Conservation (phyloP, 2,113 vertebrate genomes). For the Thryonomys swinderianus region DNA sequence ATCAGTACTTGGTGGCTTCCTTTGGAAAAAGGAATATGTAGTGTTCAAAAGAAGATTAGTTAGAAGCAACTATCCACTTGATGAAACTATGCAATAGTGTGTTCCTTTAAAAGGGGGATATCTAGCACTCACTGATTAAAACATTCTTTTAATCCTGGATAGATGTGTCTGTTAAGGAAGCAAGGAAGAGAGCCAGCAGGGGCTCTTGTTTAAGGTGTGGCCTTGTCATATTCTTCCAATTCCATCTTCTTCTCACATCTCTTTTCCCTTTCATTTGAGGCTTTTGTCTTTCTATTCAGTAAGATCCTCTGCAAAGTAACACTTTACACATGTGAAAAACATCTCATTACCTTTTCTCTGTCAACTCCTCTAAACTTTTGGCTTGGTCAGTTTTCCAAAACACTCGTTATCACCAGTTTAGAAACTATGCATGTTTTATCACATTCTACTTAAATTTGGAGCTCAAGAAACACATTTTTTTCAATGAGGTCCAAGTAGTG, state of each 20-base stretch:
- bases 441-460: not conserved
- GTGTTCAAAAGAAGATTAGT: not conserved
- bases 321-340: not conserved
- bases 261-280: not conserved
- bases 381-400: conserved; percentile 29
- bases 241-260: not conserved
- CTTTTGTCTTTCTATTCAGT: not conserved
- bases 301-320: not conserved
- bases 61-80: not conserved
- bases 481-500: not conserved
- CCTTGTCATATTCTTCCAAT: not conserved
- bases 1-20: not conserved
- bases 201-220: not conserved
- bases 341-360: not conserved
- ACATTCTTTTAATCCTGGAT: not conserved
- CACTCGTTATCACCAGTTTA: not conserved
- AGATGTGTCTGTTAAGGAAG: not conserved
- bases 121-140: not conserved
- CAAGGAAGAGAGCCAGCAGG: not conserved
- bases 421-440: not conserved
- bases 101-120: not conserved
- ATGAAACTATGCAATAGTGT: not conserved
- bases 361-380: conserved; percentile 23
- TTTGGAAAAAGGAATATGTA: not conserved
- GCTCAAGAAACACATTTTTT: conserved; percentile 14